Base-by-base conservation (phyloP, 2,113 vertebrate species). In the Vombatus ursinus region DNA sequence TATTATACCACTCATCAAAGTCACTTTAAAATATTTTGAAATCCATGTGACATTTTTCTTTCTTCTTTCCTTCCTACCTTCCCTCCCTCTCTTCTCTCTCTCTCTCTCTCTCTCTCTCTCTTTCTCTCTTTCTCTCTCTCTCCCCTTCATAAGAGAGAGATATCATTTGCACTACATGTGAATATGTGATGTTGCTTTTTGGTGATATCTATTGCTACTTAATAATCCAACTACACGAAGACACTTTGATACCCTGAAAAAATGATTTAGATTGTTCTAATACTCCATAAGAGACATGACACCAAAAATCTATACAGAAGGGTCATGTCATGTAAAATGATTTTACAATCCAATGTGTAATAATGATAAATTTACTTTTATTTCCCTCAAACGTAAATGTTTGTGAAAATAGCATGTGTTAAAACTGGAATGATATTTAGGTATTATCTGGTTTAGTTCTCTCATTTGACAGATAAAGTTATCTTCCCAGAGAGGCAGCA, bases 171-270 rank as follows among this genome's bases (percentile, higher is more conserved):
- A 93, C 49, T 95, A 96, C 90, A 97, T 93, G 91, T 54, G 31
- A 96, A 96, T 90, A 97, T 93, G 91, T 68, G 31, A 96, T 49
- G 92, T 52, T 96, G 50, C 50, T 92, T 97, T 95, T 94, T 93
- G 95, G 96, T 95, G 91, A 93, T 96, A 95, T 25, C 52, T 95
- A 91, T 94, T 96, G 92, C 93, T 95, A 91, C 97, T 96, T 97
- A 98, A 96, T 96, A 96, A 97, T 31, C 47, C 49, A 48, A 52
- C 52, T 96, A 96, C 94, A 91, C 61, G 53, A 97, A 91, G 95
- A 52, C 91, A 51, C 96, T 95, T 96, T 91, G 94, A 23, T 90
- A 90, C 7, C 1, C 10, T 90, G 89, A 48, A 24, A 90, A 54
- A 90, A 90, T 48, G 28, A 68, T 37, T 37, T 31, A 37, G 12